Evolutionary conservation across 92 coral and sea anemone species (phyloP).

Genomic region (Scolanthus callimorphus): DNA sequence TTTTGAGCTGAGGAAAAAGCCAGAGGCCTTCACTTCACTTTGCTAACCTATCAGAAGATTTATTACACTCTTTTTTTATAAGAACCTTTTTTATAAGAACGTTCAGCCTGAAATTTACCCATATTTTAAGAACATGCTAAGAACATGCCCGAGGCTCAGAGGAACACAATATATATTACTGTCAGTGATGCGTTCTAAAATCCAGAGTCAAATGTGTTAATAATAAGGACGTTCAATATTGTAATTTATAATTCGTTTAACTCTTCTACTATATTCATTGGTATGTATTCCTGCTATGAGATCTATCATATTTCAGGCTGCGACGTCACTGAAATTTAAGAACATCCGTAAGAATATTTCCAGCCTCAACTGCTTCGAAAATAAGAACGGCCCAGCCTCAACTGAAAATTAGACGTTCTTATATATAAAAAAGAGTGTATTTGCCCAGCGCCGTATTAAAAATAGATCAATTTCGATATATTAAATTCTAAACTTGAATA

Average conservation of each 20-base stretch:
- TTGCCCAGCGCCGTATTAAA: no score
- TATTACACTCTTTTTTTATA: no score
- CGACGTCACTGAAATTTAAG: not conserved
- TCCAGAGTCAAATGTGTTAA: not conserved
- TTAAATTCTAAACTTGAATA: no score
- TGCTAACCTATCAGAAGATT: no score
- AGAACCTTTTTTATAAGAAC: not conserved
- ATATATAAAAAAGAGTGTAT: not conserved
- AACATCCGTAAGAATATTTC: not conserved
- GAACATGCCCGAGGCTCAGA: conserved; percentile 1
- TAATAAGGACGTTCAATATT: not conserved
- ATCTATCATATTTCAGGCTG: no score
- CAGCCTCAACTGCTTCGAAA: not conserved
- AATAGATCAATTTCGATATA: no score
- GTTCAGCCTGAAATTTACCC: not conserved
- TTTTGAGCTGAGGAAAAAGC: no score
- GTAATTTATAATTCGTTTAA: not conserved
- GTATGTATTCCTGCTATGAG: not conserved
- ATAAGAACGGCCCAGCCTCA: not conserved
- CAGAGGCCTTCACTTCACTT: no score
- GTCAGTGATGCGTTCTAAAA: not conserved
- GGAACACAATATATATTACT: not conserved
- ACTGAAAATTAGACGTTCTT: not conserved
- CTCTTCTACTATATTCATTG: not conserved
- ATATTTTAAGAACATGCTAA: not conserved